Conservation (phyloP, 2,113 vertebrate genomes). For the Syrrhaptes paradoxus region DNA sequence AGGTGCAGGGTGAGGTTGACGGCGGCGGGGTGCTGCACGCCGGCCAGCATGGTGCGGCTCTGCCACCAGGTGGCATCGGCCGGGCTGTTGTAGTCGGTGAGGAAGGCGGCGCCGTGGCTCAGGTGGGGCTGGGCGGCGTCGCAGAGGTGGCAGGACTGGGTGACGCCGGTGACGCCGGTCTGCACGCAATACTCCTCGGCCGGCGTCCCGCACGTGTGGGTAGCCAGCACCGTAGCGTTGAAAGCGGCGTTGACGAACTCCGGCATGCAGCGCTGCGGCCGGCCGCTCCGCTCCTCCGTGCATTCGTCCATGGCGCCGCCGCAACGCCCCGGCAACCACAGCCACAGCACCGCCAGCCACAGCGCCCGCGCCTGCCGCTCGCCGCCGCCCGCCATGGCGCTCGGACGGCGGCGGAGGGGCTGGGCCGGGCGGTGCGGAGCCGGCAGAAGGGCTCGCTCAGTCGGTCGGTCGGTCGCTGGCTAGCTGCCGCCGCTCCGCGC, state of each 20-base stretch:
- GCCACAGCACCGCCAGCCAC: constrained; percentile 42
- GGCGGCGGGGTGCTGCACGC: constrained; percentile 92
- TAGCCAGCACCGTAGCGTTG: constrained; percentile 92
- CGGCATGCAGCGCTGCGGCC: constrained; percentile 93
- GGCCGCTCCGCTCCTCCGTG: constrained; percentile 73
- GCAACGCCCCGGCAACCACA: constrained; percentile 48
- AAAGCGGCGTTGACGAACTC: constrained; percentile 99
- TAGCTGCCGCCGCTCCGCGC: neutral
- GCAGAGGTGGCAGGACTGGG: constrained; percentile 98
- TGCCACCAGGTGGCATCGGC: constrained; percentile 99
- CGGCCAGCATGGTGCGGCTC: constrained; percentile 97
- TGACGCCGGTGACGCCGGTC: constrained; percentile 97
- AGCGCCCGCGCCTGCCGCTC: constrained; percentile 12
- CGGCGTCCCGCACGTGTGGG: constrained; percentile 93
- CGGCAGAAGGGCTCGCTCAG: neutral
- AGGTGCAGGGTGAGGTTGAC: constrained; percentile 97
- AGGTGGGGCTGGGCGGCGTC: constrained; percentile 85
- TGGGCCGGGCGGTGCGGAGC: neutral
- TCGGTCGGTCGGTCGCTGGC: neutral
- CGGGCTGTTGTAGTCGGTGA: constrained; percentile 98
- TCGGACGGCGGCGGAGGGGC: neutral
- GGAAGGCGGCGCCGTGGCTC: constrained; percentile 88
- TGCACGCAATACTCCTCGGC: constrained; percentile 99
- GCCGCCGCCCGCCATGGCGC: neutral
- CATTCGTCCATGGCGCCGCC: constrained; percentile 93